Evolutionary conservation across 2,113 vertebrate species (phyloP).

Genomic region (Clinocottus analis): DNA sequence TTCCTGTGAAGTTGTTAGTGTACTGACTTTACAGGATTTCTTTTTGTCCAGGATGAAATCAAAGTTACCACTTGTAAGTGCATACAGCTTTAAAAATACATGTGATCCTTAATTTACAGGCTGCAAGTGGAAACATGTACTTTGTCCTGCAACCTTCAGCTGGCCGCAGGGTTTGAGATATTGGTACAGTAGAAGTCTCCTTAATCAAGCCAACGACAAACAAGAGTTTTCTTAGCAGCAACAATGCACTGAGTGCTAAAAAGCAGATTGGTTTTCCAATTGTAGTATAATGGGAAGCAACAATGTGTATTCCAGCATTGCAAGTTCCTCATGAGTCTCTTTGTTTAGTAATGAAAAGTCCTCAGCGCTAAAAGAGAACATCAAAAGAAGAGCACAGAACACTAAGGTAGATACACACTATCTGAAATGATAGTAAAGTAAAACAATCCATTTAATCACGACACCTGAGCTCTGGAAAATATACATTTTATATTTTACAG

Average conservation of each 20-base stretch:
- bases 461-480: neutral
- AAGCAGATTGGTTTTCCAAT: constrained; percentile 35
- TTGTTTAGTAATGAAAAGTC: neutral
- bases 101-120: neutral
- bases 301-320: constrained; percentile 1
- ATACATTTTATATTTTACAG: neutral
- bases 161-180: neutral
- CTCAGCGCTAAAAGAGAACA: neutral
- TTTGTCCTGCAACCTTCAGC: constrained; percentile 6
- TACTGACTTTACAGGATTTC: constrained; percentile 11
- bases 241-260: neutral
- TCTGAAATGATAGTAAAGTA: neutral
- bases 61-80: constrained; percentile 4
- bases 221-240: constrained; percentile 15
- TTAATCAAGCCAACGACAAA: neutral
- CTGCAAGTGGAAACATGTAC: neutral
- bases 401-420: neutral
- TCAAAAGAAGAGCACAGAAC: neutral
- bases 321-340: neutral
- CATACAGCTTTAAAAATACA: neutral
- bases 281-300: neutral
- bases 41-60: constrained; percentile 7
- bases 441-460: neutral
- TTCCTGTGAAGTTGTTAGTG: constrained; percentile 1
- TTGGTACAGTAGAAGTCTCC: neutral